A percentile compares a stretch with the other conserved stretches of the same genome.
Conservation (phyloP, 2,797 vertebrate species). For the Enteromius trimaculatus region DNA sequence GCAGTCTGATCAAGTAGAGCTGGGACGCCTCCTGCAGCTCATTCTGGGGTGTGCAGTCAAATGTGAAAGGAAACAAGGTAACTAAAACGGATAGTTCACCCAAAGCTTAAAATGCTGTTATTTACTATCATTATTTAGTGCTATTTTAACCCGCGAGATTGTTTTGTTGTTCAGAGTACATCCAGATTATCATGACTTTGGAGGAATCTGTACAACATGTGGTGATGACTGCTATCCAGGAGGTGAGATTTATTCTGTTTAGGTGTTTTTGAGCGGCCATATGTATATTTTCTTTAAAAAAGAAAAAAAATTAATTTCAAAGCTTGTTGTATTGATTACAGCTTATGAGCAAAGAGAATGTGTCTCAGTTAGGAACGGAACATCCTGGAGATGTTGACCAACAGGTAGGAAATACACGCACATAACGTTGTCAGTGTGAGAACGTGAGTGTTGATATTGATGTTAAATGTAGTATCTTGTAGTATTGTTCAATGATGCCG, state of each 20-base stretch:
- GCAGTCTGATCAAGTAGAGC: slow-evolving; percentile 80
- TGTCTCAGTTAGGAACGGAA: slow-evolving; percentile 77
- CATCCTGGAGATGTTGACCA: slow-evolving; percentile 85
- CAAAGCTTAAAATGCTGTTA: neutral
- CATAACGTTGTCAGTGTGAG: neutral
- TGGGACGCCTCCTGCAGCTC: slow-evolving; percentile 93
- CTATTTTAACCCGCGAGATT: neutral
- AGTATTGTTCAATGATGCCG: neutral
- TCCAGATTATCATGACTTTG: slow-evolving; percentile 98
- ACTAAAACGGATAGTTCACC: neutral
- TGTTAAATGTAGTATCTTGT: neutral
- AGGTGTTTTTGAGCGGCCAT: neutral
- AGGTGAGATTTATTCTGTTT: slow-evolving; percentile 77
- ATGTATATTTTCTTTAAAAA: neutral
- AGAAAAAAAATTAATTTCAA: neutral
- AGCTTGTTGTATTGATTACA: neutral
- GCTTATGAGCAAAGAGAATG: slow-evolving; percentile 91
- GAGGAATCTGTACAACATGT: slow-evolving; percentile 98
- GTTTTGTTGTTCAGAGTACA: slow-evolving; percentile 82
- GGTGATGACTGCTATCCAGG: slow-evolving; percentile 98
- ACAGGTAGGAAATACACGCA: slow-evolving; percentile 77
- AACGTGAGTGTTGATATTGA: neutral
- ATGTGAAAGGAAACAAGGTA: slow-evolving; percentile 97
- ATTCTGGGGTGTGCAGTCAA: slow-evolving; percentile 95
- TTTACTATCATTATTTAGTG: neutral